phyloP scores from a whole-genome alignment of 1,140 invertebrate genomes.

The Drosophila kurseongensis region DNA sequence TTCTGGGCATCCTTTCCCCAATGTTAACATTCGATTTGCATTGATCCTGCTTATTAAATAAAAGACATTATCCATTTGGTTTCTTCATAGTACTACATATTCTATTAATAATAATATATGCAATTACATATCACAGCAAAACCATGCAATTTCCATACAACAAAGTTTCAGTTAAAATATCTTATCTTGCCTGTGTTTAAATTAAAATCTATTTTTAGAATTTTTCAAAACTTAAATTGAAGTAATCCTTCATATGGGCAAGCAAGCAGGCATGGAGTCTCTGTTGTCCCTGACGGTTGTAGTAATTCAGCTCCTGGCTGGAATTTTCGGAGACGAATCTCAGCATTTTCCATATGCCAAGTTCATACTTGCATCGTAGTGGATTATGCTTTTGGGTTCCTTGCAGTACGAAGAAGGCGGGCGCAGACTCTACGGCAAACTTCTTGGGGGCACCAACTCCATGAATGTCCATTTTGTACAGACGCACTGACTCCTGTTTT shows the following conservation, averaged over 20 bases:
- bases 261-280: constrained; percentile 33
- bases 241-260: constrained; percentile 13
- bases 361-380: constrained; percentile 1
- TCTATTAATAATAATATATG: too few species aligned
- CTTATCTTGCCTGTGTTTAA: too few species aligned
- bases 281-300: constrained; percentile 3
- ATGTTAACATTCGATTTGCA: too few species aligned
- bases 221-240: constrained; percentile 1
- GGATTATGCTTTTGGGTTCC: constrained; percentile 17
- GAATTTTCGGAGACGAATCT: constrained; percentile 20
- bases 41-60: too few species aligned
- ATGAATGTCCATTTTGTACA: constrained; percentile 41
- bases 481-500: constrained; percentile 31
- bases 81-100: too few species aligned
- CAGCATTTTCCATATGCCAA: background rate
- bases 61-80: too few species aligned
- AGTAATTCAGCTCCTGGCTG: constrained; percentile 34
- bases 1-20: too few species aligned
- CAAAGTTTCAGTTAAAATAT: too few species aligned
- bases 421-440: constrained; percentile 19
- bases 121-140: too few species aligned
- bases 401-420: constrained; percentile 24
- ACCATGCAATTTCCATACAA: too few species aligned
- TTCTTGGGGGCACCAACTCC: constrained; percentile 26
- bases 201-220: too few species aligned